Evolutionary conservation across 2,888 invertebrate genomes (phyloP).

Genomic region (Drosophila demipolita): DNA sequence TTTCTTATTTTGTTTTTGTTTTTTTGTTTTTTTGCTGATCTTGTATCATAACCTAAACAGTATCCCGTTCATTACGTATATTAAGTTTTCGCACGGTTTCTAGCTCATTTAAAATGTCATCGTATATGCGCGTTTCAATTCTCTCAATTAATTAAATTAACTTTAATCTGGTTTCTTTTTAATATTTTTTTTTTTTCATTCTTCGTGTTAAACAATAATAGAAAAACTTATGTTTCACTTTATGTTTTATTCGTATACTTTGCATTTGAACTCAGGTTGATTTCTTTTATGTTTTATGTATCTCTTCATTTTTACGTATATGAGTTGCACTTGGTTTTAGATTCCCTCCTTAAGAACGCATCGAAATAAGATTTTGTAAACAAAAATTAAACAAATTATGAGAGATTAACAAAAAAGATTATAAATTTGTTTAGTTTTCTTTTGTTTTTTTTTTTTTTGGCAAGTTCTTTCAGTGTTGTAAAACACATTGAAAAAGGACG

Average conservation of each 20-base stretch:
- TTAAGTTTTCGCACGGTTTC: slow-evolving; percentile 61
- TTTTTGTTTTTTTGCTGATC: slow-evolving; percentile 43
- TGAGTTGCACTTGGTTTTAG: slow-evolving; percentile 69
- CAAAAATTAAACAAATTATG: slow-evolving; percentile 29
- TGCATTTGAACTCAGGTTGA: slow-evolving; percentile 85
- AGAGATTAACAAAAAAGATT: slow-evolving; percentile 54
- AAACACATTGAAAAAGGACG: slow-evolving; percentile 76
- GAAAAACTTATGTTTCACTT: slow-evolving; percentile 66
- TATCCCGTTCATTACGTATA: slow-evolving; percentile 70
- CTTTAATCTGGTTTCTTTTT: slow-evolving; percentile 61
- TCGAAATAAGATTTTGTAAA: slow-evolving; percentile 41
- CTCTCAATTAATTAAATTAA: slow-evolving; percentile 76
- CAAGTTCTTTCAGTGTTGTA: slow-evolving; percentile 71
- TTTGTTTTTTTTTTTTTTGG: slow-evolving; percentile 60
- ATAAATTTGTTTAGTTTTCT: slow-evolving; percentile 27
- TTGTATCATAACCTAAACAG: slow-evolving; percentile 46
- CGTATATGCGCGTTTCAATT: slow-evolving; percentile 81
- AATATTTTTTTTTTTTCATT: slow-evolving; percentile 40
- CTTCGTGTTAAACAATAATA: slow-evolving; percentile 67
- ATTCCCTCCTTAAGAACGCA: slow-evolving; percentile 41
- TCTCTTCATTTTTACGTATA: slow-evolving; percentile 75
- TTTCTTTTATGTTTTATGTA: slow-evolving; percentile 60
- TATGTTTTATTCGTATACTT: slow-evolving; percentile 85
- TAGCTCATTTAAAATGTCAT: slow-evolving; percentile 81
- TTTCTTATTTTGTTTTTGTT: slow-evolving; percentile 15